phyloP scores from a whole-genome alignment of 2,888 invertebrate genomes.

The Euplexia lucipara region DNA sequence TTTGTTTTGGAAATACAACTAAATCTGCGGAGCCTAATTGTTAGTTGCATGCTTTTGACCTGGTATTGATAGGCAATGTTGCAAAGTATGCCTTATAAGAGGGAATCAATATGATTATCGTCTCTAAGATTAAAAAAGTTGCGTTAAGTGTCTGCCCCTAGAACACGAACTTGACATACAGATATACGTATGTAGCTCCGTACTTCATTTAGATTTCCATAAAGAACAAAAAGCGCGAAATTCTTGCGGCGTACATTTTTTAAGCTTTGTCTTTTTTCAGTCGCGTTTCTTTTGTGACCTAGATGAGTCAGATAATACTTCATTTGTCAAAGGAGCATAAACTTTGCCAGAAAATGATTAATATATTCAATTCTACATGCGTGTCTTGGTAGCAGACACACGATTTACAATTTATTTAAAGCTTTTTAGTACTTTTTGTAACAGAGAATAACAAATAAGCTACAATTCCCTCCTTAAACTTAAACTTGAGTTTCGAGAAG shows the following conservation, averaged over 20 bases:
- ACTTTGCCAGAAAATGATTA: constrained; percentile 26
- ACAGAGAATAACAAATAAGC: constrained; percentile 12
- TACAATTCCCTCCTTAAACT: constrained; percentile 7
- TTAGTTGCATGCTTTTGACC: no score
- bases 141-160: background rate
- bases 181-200: background rate
- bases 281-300: constrained; percentile 53
- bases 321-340: constrained; percentile 51
- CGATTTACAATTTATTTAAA: constrained; percentile 18
- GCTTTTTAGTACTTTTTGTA: constrained; percentile 1
- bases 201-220: constrained; percentile 12
- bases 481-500: constrained; percentile 27
- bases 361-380: constrained; percentile 38
- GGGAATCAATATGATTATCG: background rate
- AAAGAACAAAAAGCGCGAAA: constrained; percentile 26
- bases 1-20: no score
- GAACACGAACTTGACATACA: background rate
- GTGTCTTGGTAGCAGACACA: background rate
- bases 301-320: constrained; percentile 51
- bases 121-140: background rate
- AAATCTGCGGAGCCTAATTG: no score
- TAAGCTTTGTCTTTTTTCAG: constrained; percentile 27
- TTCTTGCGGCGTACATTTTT: constrained; percentile 15
- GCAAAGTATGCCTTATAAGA: no score
- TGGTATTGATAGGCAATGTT: no score